Evolutionary conservation across 2,888 invertebrate genomes (phyloP).

Genomic region (Elegia similella): DNA sequence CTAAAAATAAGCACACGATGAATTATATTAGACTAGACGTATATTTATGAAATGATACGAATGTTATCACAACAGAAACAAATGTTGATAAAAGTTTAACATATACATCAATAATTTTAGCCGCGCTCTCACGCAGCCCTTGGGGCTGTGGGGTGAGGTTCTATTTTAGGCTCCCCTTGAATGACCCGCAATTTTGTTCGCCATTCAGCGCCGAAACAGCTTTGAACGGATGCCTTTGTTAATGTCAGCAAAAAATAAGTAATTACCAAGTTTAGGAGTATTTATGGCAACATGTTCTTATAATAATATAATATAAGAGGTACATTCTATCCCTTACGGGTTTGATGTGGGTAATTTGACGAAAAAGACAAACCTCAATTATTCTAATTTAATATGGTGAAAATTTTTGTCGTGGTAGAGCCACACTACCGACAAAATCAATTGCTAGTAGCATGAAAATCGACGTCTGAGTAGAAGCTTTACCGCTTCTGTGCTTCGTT

Average conservation of each 20-base stretch:
- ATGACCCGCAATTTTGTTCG: constrained; percentile 22
- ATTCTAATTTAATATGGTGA: too few species aligned
- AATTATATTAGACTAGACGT: too few species aligned
- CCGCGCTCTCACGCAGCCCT: constrained; percentile 28
- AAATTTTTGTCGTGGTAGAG: too few species aligned
- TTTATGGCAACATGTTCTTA: background rate
- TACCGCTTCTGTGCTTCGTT: too few species aligned
- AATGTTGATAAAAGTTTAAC: background rate
- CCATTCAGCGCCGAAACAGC: constrained; percentile 4
- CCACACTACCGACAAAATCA: too few species aligned
- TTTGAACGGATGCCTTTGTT: background rate
- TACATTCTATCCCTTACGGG: too few species aligned
- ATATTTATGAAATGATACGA: background rate
- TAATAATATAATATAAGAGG: too few species aligned
- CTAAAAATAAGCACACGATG: too few species aligned
- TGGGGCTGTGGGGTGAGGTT: constrained; percentile 45
- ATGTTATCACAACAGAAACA: background rate
- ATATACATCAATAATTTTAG: constrained; percentile 30
- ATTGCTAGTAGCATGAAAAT: too few species aligned
- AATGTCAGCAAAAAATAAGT: background rate
- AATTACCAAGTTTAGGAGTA: background rate
- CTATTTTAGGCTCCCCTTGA: constrained; percentile 45
- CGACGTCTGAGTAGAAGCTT: too few species aligned
- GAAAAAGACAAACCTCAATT: too few species aligned
- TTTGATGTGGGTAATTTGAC: too few species aligned